Percentiles rank a stretch among this genome's conserved stretches.
Evolutionary conservation across 2,888 invertebrate genomes (phyloP).

Genomic region (Drosophila meridiana): DNA sequence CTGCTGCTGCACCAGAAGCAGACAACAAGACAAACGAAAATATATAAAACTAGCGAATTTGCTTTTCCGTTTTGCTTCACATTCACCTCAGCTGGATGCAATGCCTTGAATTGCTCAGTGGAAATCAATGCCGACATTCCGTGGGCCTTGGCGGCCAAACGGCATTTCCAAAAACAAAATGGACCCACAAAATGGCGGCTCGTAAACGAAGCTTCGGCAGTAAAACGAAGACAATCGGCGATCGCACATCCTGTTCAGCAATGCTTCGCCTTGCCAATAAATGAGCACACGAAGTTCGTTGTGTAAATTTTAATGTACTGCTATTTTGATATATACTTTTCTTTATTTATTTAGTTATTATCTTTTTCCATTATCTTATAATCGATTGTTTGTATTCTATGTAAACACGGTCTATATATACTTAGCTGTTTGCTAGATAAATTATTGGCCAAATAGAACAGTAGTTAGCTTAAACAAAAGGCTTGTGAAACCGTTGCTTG

Average conservation of each 20-base stretch:
- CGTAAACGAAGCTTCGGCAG: slow-evolving; percentile 27
- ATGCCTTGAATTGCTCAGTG: neutral
- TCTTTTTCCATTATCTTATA: neutral
- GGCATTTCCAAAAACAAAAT: slow-evolving; percentile 36
- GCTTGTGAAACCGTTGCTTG: neutral
- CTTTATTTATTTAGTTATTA: neutral
- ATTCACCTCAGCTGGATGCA: slow-evolving; percentile 17
- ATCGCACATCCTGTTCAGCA: slow-evolving; percentile 40
- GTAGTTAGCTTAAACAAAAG: neutral
- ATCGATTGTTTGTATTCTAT: neutral
- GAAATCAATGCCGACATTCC: slow-evolving; percentile 8
- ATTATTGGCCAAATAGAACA: neutral
- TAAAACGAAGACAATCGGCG: slow-evolving; percentile 30
- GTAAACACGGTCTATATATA: neutral
- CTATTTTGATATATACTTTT: neutral
- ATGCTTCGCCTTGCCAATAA: neutral
- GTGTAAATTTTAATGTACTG: too few relatives aligned
- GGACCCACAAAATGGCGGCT: slow-evolving; percentile 39
- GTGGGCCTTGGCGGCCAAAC: slow-evolving; percentile 13
- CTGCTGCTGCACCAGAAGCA: slow-evolving; percentile 37
- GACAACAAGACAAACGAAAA: slow-evolving; percentile 33
- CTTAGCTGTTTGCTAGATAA: neutral
- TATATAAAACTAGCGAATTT: slow-evolving; percentile 51
- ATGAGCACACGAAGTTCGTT: neutral
- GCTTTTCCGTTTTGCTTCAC: slow-evolving; percentile 48